phyloP scores from a whole-genome alignment of 2,888 invertebrate species.

The Caenorhabditis imperialis region DNA sequence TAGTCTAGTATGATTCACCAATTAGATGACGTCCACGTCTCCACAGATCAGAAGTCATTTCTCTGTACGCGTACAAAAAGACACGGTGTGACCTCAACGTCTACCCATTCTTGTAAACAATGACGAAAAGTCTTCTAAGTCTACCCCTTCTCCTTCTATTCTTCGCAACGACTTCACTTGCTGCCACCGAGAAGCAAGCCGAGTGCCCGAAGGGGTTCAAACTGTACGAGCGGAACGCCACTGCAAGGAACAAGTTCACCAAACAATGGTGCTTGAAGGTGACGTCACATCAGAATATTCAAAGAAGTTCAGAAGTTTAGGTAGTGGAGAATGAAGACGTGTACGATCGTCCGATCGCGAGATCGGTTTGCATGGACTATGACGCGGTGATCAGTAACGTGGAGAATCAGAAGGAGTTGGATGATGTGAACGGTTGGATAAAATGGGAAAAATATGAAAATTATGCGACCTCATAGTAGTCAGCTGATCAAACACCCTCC shows the following conservation, averaged over 20 bases:
- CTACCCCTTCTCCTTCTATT: background rate
- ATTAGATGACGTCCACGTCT: constrained; percentile 1
- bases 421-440: constrained; percentile 34
- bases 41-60: no score
- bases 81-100: background rate
- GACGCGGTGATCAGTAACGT: constrained; percentile 41
- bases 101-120: constrained; percentile 13
- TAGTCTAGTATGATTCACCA: constrained; percentile 21
- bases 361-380: constrained; percentile 37
- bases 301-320: no score
- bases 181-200: constrained; percentile 10
- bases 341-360: constrained; percentile 30
- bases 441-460: background rate
- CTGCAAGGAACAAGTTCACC: constrained; percentile 28
- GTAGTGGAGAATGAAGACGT: constrained; percentile 36
- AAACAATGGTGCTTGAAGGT: constrained; percentile 42
- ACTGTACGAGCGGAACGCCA: constrained; percentile 24
- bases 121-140: constrained; percentile 6
- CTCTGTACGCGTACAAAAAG: background rate
- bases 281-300: no score
- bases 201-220: constrained; percentile 32
- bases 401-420: constrained; percentile 27
- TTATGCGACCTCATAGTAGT: no score
- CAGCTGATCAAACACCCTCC: constrained; percentile 11
- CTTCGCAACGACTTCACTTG: no score